Base-by-base conservation (phyloP, 1,140 invertebrate genomes). In the Alviniconcha marisindica region DNA sequence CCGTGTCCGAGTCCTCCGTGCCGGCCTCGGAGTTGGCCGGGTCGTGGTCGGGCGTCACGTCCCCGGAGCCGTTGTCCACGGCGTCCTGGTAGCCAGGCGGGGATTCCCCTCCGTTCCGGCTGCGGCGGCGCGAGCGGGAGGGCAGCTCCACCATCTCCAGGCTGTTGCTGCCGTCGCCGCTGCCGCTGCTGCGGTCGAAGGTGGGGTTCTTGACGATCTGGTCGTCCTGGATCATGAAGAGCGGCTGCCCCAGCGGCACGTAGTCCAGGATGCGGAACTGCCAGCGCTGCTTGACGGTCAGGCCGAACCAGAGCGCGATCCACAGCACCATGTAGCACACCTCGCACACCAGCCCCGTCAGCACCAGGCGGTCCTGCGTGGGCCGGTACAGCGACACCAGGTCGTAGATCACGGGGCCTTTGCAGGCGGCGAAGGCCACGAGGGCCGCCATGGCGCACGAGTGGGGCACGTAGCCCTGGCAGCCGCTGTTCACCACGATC, bases 261-360 rank as follows among this genome's bases (percentile, higher is more conserved):
- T 89, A 90, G 69, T 90, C 89, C 31, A 90, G 83, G 66, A 90
- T 89, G 73, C 87, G 83, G 74, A 91, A 91, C 81, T 89, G 85
- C 90, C 90, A 91, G 56, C 86, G 82, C 73, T 91, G 90, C 81
- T 91, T 91, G 38, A 91, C 73, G 2, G 90, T 91, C 3, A 91
- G 77, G 21, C 87, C 84, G 51, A 89, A 91, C 90, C 90, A 91
- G 2, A 91, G 81, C 21, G 84, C 82, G 44, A 91, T 86, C 90
- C 90, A 91, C 42, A 86, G 80, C 14, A 90, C 83, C 87, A 91
- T 87, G 76, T 90, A 90, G 38, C 81, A 12, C 12, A 90, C 90
- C 66, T 91, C 90, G 28, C 88, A 63, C 38, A 91, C 82, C 36
- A 91, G 81, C 63, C 86, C 87, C 3, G 87, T 82, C 33, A 91